Evolutionary conservation across 2,113 vertebrate genomes (phyloP).

Genomic region (Turdus rufiventris): DNA sequence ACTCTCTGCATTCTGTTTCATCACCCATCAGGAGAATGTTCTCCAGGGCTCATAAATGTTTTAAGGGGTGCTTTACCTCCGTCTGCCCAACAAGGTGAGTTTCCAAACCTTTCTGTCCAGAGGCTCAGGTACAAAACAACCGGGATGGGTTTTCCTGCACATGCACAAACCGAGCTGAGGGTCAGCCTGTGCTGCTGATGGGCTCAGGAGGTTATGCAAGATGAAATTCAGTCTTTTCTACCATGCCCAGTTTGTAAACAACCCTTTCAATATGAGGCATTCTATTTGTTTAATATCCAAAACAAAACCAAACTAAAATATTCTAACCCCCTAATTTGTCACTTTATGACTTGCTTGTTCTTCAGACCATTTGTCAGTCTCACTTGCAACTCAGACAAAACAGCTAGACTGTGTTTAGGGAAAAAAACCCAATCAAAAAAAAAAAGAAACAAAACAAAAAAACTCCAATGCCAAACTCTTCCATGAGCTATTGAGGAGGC

Average conservation of each 20-base stretch:
- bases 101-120: neutral
- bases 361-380: neutral
- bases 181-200: neutral
- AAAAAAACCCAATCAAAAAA: neutral
- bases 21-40: neutral
- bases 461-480: neutral
- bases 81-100: neutral
- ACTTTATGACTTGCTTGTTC: neutral
- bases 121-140: neutral
- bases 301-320: neutral
- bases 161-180: neutral
- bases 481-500: neutral
- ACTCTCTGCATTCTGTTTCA: neutral
- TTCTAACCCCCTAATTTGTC: neutral
- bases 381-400: neutral
- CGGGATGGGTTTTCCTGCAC: accelerated
- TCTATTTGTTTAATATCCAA: neutral
- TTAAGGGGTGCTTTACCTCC: neutral
- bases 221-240: neutral
- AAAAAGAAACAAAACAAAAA: neutral
- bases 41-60: neutral
- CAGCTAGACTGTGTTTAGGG: neutral
- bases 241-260: neutral
- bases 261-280: neutral
- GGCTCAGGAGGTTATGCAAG: neutral